phyloP scores from a whole-genome alignment of 2,888 invertebrate genomes.

The Ephialtes manifestator region DNA sequence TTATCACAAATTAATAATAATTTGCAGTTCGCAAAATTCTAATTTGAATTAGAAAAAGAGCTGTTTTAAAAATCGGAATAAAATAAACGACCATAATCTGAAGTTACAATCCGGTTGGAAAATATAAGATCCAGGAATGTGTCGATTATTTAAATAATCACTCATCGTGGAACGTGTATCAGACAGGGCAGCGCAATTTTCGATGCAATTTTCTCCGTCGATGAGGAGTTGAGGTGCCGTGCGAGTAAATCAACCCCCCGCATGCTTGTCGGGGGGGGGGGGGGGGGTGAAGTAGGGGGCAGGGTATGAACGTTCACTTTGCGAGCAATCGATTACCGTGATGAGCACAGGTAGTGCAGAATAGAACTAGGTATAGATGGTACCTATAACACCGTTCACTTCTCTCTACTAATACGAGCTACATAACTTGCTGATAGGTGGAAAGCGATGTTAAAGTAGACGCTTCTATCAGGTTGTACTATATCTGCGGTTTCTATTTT shows the following conservation, averaged over 20 bases:
- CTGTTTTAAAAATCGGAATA: no score
- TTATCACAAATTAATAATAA: no score
- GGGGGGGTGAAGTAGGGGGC: slow-evolving; percentile 6
- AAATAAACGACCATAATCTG: no score
- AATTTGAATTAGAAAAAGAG: no score
- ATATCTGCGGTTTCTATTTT: slow-evolving; percentile 7
- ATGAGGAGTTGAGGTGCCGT: slow-evolving; percentile 7
- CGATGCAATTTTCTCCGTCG: slow-evolving; percentile 35
- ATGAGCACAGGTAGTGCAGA: slow-evolving; percentile 54
- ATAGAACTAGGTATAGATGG: slow-evolving; percentile 9
- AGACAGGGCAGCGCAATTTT: slow-evolving; percentile 12
- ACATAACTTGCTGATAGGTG: not conserved
- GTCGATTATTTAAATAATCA: no score
- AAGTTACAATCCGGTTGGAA: no score
- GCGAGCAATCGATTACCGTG: slow-evolving; percentile 62
- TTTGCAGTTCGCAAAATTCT: no score
- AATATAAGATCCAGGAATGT: no score
- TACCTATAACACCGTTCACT: not conserved
- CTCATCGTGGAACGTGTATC: not conserved
- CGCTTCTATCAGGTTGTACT: not conserved
- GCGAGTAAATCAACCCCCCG: slow-evolving; percentile 32
- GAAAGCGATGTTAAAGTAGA: not conserved
- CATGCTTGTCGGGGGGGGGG: not conserved
- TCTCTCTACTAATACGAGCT: not conserved
- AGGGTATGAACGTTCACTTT: slow-evolving; percentile 56